Conservation (phyloP, 1,140 invertebrate species). For the Meteorus sp. region DNA sequence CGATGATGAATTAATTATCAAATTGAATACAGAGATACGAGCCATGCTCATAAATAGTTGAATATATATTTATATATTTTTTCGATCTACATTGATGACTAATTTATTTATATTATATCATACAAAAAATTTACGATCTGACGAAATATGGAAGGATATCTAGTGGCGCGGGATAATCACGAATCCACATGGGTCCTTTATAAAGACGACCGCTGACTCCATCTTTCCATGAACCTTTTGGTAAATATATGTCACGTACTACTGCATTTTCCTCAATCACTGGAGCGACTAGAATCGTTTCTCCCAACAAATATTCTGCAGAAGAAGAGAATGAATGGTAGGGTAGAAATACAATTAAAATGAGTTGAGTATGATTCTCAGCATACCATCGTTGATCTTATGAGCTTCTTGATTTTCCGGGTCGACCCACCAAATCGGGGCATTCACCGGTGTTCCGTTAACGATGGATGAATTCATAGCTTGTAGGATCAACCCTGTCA, state of each 20-base stretch:
- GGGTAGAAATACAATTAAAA: background rate
- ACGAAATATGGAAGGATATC: conserved; percentile 68
- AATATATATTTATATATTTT: conserved; percentile 19
- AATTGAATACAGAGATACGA: conserved; percentile 48
- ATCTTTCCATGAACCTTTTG: conserved; percentile 70
- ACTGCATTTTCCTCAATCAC: conserved; percentile 69
- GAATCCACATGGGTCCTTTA: conserved; percentile 67
- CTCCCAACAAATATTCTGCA: conserved; percentile 81
- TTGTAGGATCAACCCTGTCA: conserved; percentile 65
- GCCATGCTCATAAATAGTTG: conserved; percentile 36
- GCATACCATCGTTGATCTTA: conserved; percentile 67
- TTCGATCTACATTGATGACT: conserved; percentile 9
- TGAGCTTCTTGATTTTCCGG: conserved; percentile 69
- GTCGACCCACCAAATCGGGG: conserved; percentile 91
- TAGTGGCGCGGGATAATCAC: conserved; percentile 68
- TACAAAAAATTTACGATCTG: conserved; percentile 13
- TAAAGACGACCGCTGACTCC: conserved; percentile 56
- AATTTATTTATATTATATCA: background rate
- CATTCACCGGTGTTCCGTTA: conserved; percentile 74
- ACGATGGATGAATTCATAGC: conserved; percentile 64
- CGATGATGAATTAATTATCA: conserved; percentile 51
- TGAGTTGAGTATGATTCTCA: conserved; percentile 7
- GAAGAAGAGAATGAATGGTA: too few species aligned
- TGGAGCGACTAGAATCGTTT: conserved; percentile 84
- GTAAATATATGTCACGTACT: conserved; percentile 76